phyloP scores from a whole-genome alignment of 2,113 vertebrate genomes.

The Sinocyclocheilus grahami region DNA sequence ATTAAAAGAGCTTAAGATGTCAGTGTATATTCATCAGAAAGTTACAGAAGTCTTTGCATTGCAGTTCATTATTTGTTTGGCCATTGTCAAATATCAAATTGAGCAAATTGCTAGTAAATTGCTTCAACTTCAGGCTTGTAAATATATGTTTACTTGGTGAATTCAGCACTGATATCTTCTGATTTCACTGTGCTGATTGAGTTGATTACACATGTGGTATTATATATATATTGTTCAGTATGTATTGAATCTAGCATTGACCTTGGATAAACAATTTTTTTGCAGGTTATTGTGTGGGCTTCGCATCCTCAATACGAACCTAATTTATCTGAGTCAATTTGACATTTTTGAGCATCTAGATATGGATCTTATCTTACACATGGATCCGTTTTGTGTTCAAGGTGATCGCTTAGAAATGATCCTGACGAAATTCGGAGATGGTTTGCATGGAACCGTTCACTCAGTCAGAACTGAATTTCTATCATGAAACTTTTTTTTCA shows the following conservation, averaged over 20 bases:
- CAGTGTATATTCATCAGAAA: not conserved
- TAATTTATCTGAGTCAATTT: not conserved
- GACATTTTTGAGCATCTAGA: not conserved
- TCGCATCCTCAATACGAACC: not conserved
- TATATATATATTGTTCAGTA: not conserved
- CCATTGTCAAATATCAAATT: no score
- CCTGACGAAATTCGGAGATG: not conserved
- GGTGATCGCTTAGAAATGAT: not conserved
- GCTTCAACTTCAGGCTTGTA: not conserved
- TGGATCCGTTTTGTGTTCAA: slow-evolving; percentile 10
- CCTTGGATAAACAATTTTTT: slow-evolving; percentile 3
- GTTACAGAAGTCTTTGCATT: not conserved
- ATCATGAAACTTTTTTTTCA: not conserved
- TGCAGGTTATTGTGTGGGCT: not conserved
- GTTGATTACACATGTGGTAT: not conserved
- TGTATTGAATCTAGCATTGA: not conserved
- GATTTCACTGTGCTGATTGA: not conserved
- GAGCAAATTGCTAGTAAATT: no score
- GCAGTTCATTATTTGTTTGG: not conserved
- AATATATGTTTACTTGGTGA: no score
- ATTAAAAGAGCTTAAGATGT: not conserved
- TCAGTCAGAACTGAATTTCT: not conserved
- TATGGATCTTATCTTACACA: no score
- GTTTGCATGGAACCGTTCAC: not conserved
- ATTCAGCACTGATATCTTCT: no score